Conservation (phyloP, 1,140 invertebrate species). For the Kradibia gibbosae region DNA sequence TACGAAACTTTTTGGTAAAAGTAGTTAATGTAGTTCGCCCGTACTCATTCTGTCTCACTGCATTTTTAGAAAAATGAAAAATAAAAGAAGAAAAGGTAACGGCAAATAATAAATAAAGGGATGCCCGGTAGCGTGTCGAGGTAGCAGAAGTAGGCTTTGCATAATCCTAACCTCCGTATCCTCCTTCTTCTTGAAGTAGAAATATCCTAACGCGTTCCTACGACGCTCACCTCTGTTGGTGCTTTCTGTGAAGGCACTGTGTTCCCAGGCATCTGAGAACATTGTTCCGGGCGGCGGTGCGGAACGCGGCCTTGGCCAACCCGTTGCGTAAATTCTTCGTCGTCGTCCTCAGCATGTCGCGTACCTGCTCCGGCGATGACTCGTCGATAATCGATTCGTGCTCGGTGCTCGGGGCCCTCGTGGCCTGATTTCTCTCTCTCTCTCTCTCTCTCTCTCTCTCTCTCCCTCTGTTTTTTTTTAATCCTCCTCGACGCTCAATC, state of each 20-base stretch:
- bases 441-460: no score
- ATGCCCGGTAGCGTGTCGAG: not conserved
- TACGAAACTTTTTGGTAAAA: no score
- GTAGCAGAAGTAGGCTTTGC: slow-evolving; percentile 3
- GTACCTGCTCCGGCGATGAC: slow-evolving; percentile 49
- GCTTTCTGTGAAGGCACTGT: slow-evolving; percentile 77
- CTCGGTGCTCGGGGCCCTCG: no score
- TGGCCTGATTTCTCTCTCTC: no score
- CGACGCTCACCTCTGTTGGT: slow-evolving; percentile 74
- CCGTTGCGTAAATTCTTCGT: slow-evolving; percentile 79
- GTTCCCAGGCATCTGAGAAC: slow-evolving; percentile 75
- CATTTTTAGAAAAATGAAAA: no score
- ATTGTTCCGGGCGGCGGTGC: slow-evolving; percentile 75
- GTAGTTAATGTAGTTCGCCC: no score
- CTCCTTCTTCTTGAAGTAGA: not conserved
- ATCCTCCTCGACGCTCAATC: not conserved
- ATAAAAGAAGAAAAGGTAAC: no score
- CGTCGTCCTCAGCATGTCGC: slow-evolving; percentile 58
- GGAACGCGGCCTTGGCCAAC: slow-evolving; percentile 74
- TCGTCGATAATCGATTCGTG: not conserved
- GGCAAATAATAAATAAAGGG: no score
- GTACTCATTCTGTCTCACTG: no score
- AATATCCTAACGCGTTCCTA: slow-evolving; percentile 9
- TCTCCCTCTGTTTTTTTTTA: no score
- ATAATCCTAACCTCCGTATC: slow-evolving; percentile 11